phyloP scores from a whole-genome alignment of 2,113 vertebrate genomes.

The Arothron firmamentum region DNA sequence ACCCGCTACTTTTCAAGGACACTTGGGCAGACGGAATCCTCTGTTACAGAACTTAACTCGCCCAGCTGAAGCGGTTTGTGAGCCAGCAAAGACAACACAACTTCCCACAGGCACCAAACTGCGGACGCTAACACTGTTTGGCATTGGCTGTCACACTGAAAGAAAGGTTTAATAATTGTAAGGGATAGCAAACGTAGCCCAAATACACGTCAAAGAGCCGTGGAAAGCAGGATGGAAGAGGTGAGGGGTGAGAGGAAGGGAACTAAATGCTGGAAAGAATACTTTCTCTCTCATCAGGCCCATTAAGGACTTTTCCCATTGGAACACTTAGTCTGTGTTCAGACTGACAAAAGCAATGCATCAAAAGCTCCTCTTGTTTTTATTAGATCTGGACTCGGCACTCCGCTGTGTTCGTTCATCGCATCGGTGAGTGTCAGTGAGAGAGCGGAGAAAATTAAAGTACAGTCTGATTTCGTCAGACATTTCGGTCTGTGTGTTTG shows the following conservation, averaged over 20 bases:
- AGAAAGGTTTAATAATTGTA: conserved; percentile 3
- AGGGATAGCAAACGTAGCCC: neutral
- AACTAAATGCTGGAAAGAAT: conserved; percentile 10
- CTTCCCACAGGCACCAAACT: neutral
- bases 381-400: neutral
- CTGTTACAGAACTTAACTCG: neutral
- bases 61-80: neutral
- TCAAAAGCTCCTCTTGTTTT: neutral
- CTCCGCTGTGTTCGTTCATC: too few relatives aligned
- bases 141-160: conserved; percentile 14
- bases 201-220: conserved; percentile 17
- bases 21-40: too few relatives aligned
- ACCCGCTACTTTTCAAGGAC: too few relatives aligned
- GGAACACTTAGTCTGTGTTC: conserved; percentile 28
- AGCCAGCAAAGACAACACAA: neutral
- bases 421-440: too few relatives aligned
- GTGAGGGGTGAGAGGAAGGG: conserved; percentile 9
- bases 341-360: conserved; percentile 6
- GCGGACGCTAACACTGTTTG: conserved; percentile 20
- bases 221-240: conserved; percentile 10
- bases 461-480: too few relatives aligned
- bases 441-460: too few relatives aligned
- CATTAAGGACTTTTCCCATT: conserved; percentile 37
- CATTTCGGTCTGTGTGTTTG: too few relatives aligned
- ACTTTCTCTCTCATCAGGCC: conserved; percentile 15